Conservation (phyloP, 2,113 vertebrate species). For the Gymnobelideus leadbeateri region DNA sequence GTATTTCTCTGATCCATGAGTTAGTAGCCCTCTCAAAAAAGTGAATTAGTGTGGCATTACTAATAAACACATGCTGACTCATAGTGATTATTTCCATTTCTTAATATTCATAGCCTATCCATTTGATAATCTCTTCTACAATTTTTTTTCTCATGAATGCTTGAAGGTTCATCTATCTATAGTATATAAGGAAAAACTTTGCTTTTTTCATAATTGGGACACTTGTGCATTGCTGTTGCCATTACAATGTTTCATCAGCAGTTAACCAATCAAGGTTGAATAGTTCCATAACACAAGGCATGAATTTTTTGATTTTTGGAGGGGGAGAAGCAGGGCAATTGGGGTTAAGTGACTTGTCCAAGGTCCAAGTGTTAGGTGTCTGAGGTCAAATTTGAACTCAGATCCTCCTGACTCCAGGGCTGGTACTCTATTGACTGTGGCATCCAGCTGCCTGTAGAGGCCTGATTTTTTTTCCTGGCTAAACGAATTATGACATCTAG, state of each 20-base stretch:
- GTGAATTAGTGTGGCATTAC: not conserved
- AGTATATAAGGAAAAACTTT: not conserved
- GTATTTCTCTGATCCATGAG: not conserved
- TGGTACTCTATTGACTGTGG: too few species aligned
- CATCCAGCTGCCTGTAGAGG: too few species aligned
- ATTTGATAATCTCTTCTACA: not conserved
- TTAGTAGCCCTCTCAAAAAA: not conserved
- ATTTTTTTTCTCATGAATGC: not conserved
- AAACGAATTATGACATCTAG: not conserved
- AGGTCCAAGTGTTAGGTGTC: too few species aligned
- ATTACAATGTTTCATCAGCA: not conserved
- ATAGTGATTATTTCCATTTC: not conserved
- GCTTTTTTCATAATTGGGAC: not conserved
- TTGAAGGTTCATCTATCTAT: not conserved
- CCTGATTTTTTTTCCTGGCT: not conserved
- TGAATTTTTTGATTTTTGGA: too few species aligned
- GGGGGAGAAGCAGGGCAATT: too few species aligned
- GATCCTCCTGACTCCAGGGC: too few species aligned
- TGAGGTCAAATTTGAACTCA: too few species aligned
- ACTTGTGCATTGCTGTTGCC: not conserved
- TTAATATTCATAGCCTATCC: not conserved
- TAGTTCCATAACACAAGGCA: not conserved
- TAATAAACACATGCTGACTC: not conserved
- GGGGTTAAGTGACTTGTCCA: too few species aligned
- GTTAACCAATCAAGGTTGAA: not conserved